phyloP scores from a whole-genome alignment of 92 coral and sea anemone genomes.

The Epizoanthus fatuus region DNA sequence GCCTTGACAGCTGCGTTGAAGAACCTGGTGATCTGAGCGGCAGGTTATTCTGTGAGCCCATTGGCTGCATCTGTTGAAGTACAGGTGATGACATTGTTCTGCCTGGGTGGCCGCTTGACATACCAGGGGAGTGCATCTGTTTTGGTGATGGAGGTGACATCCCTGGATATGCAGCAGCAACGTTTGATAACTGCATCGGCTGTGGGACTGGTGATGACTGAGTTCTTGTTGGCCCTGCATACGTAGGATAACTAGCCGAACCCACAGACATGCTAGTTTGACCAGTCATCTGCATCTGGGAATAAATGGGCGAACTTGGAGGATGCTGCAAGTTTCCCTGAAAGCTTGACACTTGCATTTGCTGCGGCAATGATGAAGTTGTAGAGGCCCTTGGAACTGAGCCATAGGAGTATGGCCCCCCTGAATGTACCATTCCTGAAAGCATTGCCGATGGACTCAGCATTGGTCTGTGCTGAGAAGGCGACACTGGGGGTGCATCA shows the following conservation, averaged over 20 bases:
- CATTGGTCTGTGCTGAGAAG: slow-evolving; percentile 31
- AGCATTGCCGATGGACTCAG: slow-evolving; percentile 23
- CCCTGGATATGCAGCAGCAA: slow-evolving; percentile 22
- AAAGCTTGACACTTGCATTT: slow-evolving; percentile 35
- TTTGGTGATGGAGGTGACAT: slow-evolving; percentile 49
- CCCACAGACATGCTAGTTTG: slow-evolving; percentile 33
- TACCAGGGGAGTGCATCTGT: slow-evolving; percentile 37
- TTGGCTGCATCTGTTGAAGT: slow-evolving; percentile 49
- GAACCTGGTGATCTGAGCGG: slow-evolving; percentile 56
- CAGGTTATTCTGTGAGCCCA: slow-evolving; percentile 30
- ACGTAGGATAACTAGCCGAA: slow-evolving; percentile 21
- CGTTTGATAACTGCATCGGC: slow-evolving; percentile 25
- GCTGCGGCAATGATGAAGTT: slow-evolving; percentile 11
- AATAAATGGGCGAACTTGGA: slow-evolving; percentile 33
- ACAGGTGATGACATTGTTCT: slow-evolving; percentile 32
- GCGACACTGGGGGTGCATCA: slow-evolving; percentile 45
- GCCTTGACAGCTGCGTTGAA: slow-evolving; percentile 65
- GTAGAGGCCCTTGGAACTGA: slow-evolving; percentile 28
- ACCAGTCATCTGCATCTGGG: slow-evolving; percentile 34
- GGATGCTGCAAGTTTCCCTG: slow-evolving; percentile 33
- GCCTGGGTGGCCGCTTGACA: neutral
- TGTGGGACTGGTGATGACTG: slow-evolving; percentile 34
- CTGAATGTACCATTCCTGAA: slow-evolving; percentile 36
- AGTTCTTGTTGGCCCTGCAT: slow-evolving; percentile 25
- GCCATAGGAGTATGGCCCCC: slow-evolving; percentile 29